Percentiles rank a stretch among this genome's conserved stretches.
These are phyloP conservation scores for Jacana jacana DNA, from an alignment of 2,113 vertebrate species.

Conservation along the genomic window DNA sequence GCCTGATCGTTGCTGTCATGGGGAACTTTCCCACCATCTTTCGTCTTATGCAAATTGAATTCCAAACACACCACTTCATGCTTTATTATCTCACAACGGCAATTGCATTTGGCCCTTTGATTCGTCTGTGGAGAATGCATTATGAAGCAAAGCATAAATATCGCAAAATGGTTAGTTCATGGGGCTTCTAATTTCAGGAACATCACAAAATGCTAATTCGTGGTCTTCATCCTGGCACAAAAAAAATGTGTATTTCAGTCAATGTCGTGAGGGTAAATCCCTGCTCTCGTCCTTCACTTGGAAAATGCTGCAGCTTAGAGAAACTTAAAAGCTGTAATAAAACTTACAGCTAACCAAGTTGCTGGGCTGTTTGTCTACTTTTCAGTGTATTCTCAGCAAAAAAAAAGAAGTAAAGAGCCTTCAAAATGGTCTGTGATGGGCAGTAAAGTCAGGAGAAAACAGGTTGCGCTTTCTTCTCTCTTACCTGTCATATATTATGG, in stretches of 20 bases:
- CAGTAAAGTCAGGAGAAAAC: not conserved
- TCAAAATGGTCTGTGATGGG: not conserved
- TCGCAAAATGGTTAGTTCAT: slow-evolving; percentile 79
- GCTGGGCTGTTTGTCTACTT: not conserved
- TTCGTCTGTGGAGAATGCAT: slow-evolving; percentile 81
- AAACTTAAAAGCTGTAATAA: slow-evolving; percentile 67
- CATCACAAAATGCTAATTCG: slow-evolving; percentile 75
- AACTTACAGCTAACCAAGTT: slow-evolving; percentile 36
- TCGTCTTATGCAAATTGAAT: slow-evolving; percentile 79
- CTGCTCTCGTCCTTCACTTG: slow-evolving; percentile 47
- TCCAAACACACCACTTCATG: slow-evolving; percentile 75
- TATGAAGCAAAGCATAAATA: slow-evolving; percentile 79
- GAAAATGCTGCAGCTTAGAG: slow-evolving; percentile 57
- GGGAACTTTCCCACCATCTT: slow-evolving; percentile 68
- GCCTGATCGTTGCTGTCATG: slow-evolving; percentile 52
- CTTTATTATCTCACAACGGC: slow-evolving; percentile 78
- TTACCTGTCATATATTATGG: not conserved
- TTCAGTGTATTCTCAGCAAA: not conserved
- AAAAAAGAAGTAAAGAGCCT: not conserved
- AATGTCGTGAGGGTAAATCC: slow-evolving; percentile 56
- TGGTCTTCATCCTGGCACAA: slow-evolving; percentile 65
- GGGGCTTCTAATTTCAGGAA: slow-evolving; percentile 79
- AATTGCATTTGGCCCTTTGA: slow-evolving; percentile 78
- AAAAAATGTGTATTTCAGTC: slow-evolving; percentile 58
- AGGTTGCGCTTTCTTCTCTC: not conserved